These are phyloP conservation scores for Notoglanidium macrostoma DNA, from an alignment of 2,797 vertebrate species.

Conservation along the genomic window DNA sequence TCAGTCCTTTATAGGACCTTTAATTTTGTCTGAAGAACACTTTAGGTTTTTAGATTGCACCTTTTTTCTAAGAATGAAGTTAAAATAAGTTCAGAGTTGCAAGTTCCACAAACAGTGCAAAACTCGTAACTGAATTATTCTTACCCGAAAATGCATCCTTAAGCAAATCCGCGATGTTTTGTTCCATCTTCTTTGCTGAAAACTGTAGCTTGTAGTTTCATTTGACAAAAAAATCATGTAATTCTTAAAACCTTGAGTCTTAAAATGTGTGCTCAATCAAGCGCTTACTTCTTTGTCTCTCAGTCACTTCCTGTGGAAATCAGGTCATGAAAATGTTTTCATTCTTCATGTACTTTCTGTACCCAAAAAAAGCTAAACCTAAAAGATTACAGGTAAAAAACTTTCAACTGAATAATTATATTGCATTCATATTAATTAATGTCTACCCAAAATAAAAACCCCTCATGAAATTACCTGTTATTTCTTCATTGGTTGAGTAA, in stretches of 20 bases:
- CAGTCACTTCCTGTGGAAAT: conserved; percentile 73
- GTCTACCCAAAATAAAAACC: background rate
- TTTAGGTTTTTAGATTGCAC: background rate
- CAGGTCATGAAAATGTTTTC: conserved; percentile 49
- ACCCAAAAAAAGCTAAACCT: background rate
- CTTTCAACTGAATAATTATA: background rate
- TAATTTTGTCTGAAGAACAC: background rate
- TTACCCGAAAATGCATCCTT: conserved; percentile 72
- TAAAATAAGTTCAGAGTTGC: background rate
- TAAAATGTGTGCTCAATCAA: conserved; percentile 13
- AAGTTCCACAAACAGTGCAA: background rate
- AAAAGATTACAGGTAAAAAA: background rate
- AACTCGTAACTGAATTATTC: conserved; percentile 1
- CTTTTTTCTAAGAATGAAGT: background rate
- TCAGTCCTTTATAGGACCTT: background rate
- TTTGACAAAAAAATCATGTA: conserved; percentile 32
- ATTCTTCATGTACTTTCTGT: background rate
- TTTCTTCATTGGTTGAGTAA: background rate
- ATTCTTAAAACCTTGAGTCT: background rate
- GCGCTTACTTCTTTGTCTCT: conserved; percentile 52
- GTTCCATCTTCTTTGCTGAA: conserved; percentile 68
- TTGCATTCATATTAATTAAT: background rate
- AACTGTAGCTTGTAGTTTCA: conserved; percentile 34
- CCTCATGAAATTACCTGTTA: conserved; percentile 14
- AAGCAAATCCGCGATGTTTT: conserved; percentile 65